These are phyloP conservation scores for Cheilosia vulpina DNA, from an alignment of 2,888 invertebrate species.

Conservation along the genomic window DNA sequence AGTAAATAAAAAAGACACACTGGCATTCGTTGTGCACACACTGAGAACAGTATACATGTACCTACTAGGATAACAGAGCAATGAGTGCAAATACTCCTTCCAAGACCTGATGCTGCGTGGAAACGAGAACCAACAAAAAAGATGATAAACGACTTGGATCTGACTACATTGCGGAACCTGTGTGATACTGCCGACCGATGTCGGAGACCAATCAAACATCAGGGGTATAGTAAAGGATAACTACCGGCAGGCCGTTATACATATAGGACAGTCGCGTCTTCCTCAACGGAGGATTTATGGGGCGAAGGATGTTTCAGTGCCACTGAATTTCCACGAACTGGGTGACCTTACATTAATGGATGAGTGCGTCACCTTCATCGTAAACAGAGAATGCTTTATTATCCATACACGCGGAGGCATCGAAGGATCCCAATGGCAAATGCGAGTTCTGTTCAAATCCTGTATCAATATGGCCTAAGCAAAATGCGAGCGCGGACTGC, in stretches of 20 bases:
- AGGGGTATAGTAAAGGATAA: slow-evolving; percentile 4
- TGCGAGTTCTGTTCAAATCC: slow-evolving; percentile 42
- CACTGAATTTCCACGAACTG: slow-evolving; percentile 9
- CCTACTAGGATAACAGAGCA: slow-evolving; percentile 8
- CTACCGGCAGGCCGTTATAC: slow-evolving; percentile 23
- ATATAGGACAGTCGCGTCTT: slow-evolving; percentile 20
- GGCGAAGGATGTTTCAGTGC: slow-evolving; percentile 53
- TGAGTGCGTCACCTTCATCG: slow-evolving; percentile 65
- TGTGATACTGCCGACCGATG: slow-evolving; percentile 62
- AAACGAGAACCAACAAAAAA: slow-evolving; percentile 40
- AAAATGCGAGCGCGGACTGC: slow-evolving; percentile 17
- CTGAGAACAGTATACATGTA: not conserved
- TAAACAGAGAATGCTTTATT: slow-evolving; percentile 67
- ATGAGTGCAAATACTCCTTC: slow-evolving; percentile 27
- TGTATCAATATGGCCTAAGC: slow-evolving; percentile 63
- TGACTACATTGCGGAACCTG: slow-evolving; percentile 64
- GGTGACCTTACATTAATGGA: slow-evolving; percentile 68
- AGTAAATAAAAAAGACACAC: slow-evolving; percentile 57
- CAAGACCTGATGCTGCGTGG: not conserved
- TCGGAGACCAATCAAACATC: slow-evolving; percentile 36
- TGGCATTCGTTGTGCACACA: slow-evolving; percentile 32
- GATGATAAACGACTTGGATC: slow-evolving; percentile 69
- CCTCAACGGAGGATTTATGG: slow-evolving; percentile 57
- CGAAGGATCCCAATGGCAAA: slow-evolving; percentile 54
- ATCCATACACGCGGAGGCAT: slow-evolving; percentile 50